A percentile compares a stretch with the other conserved stretches of the same genome.
These are phyloP conservation scores for Haemorhous mexicanus DNA, from an alignment of 2,113 vertebrate species.

Conservation along the genomic window DNA sequence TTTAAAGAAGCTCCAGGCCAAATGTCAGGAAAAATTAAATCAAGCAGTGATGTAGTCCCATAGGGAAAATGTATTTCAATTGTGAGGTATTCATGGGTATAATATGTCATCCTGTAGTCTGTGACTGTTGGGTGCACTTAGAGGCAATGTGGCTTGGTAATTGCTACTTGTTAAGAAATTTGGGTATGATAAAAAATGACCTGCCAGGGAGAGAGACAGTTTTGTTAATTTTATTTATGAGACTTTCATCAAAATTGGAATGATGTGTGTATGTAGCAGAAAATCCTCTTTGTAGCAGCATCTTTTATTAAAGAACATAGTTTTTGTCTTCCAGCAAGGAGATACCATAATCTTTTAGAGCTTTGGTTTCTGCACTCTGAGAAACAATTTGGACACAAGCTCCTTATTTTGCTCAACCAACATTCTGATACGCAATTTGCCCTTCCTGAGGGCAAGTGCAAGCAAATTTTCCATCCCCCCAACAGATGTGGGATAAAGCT, in stretches of 20 bases:
- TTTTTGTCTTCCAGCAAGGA: constrained; percentile 1
- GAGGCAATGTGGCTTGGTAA: constrained; percentile 26
- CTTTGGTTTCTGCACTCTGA: not conserved
- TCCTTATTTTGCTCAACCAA: not conserved
- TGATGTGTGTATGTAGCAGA: not conserved
- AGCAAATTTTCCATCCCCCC: not conserved
- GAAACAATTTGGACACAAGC: not conserved
- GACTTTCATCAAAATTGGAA: not conserved
- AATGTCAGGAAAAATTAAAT: constrained; percentile 70
- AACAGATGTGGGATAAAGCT: not conserved
- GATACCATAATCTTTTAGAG: not conserved
- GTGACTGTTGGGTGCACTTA: constrained; percentile 54
- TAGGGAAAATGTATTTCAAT: constrained; percentile 61
- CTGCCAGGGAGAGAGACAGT: constrained; percentile 26
- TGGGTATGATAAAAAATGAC: constrained; percentile 27
- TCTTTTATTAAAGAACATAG: not conserved
- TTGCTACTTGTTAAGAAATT: constrained; percentile 60
- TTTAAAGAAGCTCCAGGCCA: constrained; percentile 57
- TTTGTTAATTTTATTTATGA: constrained; percentile 54
- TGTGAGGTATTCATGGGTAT: constrained; percentile 61
- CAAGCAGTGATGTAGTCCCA: constrained; percentile 48
- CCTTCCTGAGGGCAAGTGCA: not conserved
- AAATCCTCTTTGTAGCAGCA: not conserved
- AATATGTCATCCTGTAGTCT: constrained; percentile 47
- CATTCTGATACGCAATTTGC: not conserved